Conservation (phyloP, 2,797 vertebrate genomes). For the Eulemur rubriventer region DNA sequence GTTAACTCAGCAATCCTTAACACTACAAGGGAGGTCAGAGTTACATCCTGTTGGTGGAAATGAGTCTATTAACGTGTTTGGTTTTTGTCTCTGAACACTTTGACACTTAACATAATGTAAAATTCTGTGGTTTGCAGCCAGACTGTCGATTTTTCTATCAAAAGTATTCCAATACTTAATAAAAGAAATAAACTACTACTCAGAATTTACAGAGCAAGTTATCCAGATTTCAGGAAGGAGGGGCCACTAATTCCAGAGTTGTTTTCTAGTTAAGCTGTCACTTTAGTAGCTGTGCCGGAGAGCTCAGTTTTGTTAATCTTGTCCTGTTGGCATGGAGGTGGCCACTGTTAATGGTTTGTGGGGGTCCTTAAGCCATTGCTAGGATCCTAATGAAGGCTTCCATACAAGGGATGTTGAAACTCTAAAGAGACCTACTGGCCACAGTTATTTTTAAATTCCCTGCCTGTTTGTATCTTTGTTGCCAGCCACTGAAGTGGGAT, state of each 20-base stretch:
- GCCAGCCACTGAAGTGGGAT: not conserved
- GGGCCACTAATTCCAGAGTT: conserved; percentile 69
- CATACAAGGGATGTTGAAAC: conserved; percentile 53
- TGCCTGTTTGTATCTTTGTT: conserved; percentile 59
- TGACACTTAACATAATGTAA: conserved; percentile 16
- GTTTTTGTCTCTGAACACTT: conserved; percentile 17
- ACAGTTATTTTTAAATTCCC: conserved; percentile 80
- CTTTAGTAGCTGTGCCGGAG: conserved; percentile 60
- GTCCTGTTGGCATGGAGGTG: conserved; percentile 54
- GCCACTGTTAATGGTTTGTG: conserved; percentile 60
- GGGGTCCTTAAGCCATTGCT: conserved; percentile 59
- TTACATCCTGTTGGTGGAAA: not conserved
- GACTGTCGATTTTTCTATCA: conserved; percentile 67
- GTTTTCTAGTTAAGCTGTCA: conserved; percentile 70
- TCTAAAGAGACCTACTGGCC: conserved; percentile 63
- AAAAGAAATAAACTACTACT: conserved; percentile 79
- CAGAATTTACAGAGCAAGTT: conserved; percentile 75
- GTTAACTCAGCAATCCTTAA: not conserved
- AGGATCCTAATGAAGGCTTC: conserved; percentile 78
- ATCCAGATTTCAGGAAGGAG: conserved; percentile 44
- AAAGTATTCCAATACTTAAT: conserved; percentile 73
- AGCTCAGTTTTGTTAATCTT: conserved; percentile 60
- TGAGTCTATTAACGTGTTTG: not conserved
- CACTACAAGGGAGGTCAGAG: not conserved
- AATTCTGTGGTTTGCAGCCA: conserved; percentile 60